Conservation (phyloP, 2,113 vertebrate genomes). For the Cololabis saira region DNA sequence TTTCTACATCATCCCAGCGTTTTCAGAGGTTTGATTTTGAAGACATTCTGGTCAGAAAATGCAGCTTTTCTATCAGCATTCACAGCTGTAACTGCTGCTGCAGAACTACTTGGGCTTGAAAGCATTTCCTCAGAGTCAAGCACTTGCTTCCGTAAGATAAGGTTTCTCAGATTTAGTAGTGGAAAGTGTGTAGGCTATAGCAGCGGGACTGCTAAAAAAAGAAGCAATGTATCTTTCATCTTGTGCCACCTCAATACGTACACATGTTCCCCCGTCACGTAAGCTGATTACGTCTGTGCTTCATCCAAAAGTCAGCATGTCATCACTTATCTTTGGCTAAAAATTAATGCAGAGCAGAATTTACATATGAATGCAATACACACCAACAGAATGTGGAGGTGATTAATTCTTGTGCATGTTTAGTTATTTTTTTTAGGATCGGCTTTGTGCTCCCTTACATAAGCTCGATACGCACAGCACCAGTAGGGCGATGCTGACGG, state of each 20-base stretch:
- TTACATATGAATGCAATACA: slow-evolving; percentile 31
- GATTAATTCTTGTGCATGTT: slow-evolving; percentile 10
- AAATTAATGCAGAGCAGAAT: slow-evolving; percentile 37
- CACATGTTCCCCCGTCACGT: background rate
- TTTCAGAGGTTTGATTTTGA: background rate
- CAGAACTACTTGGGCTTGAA: slow-evolving; percentile 27
- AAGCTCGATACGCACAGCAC: slow-evolving; percentile 22
- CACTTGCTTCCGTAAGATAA: slow-evolving; percentile 23
- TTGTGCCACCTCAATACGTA: slow-evolving; percentile 31
- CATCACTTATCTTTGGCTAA: slow-evolving; percentile 48
- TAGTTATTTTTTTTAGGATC: slow-evolving; percentile 12
- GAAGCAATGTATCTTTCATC: slow-evolving; percentile 44
- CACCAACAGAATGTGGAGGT: background rate
- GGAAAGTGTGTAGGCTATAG: slow-evolving; percentile 6
- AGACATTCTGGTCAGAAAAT: background rate
- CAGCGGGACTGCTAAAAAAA: slow-evolving; percentile 37
- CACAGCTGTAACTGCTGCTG: slow-evolving; percentile 14
- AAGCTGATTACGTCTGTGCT: slow-evolving; percentile 49
- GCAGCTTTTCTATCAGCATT: slow-evolving; percentile 7
- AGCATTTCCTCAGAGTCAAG: slow-evolving; percentile 22
- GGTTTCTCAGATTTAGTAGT: slow-evolving; percentile 19
- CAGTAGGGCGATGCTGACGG: slow-evolving; percentile 33
- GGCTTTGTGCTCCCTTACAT: slow-evolving; percentile 38
- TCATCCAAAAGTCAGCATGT: slow-evolving; percentile 41
- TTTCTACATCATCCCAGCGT: too few relatives aligned